These are phyloP conservation scores for Amblyjoppa fuscipennis DNA, from an alignment of 2,888 invertebrate species.

Conservation along the genomic window DNA sequence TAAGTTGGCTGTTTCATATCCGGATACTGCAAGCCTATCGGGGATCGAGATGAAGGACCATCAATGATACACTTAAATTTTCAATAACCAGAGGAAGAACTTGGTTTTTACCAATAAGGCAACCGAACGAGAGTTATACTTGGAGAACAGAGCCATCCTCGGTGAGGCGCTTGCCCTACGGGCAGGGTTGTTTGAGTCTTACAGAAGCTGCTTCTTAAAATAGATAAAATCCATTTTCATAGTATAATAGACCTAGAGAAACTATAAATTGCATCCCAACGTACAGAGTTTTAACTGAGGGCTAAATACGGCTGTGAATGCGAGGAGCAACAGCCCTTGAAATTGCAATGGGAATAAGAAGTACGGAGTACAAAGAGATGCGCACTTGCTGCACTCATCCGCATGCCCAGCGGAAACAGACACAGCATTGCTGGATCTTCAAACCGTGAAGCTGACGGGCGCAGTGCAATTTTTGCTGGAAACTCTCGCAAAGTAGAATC, in stretches of 20 bases:
- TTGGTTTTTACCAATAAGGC: constrained; percentile 5
- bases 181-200: neutral
- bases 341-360: constrained; percentile 50
- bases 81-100: neutral
- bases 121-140: neutral
- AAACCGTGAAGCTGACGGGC: constrained; percentile 2
- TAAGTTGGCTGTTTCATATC: neutral
- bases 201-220: neutral
- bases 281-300: constrained; percentile 18
- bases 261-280: constrained; percentile 53
- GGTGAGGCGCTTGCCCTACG: neutral
- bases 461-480: neutral
- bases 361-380: constrained; percentile 30
- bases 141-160: neutral
- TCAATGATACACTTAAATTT: neutral
- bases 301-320: constrained; percentile 47
- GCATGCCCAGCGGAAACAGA: constrained; percentile 10
- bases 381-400: constrained; percentile 25
- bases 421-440: constrained; percentile 1
- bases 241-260: constrained; percentile 14
- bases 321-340: constrained; percentile 14
- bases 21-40: neutral
- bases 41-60: neutral
- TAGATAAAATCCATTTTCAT: neutral
- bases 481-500: neutral